Conservation (phyloP, 2,888 invertebrate species). For the Eurytoma adleriae region DNA sequence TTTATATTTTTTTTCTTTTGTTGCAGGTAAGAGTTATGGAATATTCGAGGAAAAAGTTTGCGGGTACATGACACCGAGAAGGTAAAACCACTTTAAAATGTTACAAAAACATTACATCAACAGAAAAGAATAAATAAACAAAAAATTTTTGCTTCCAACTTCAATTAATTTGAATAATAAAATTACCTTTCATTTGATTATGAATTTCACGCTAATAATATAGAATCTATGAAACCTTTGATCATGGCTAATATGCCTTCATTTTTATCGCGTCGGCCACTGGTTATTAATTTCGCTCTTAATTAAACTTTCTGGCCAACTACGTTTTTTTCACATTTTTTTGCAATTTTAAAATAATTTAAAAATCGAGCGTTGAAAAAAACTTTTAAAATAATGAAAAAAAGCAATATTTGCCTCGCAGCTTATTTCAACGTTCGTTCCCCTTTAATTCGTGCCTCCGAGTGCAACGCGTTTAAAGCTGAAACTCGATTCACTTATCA, state of each 20-base stretch:
- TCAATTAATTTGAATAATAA: conserved; percentile 35
- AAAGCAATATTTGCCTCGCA: too few relatives aligned
- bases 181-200: conserved; percentile 33
- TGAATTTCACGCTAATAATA: conserved; percentile 30
- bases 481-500: too few relatives aligned
- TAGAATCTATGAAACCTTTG: conserved; percentile 31
- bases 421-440: too few relatives aligned
- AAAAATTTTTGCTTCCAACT: conserved; percentile 4
- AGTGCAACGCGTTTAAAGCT: too few relatives aligned
- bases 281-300: conserved; percentile 21
- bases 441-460: too few relatives aligned
- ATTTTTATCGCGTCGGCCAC: conserved; percentile 10
- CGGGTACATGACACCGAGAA: conserved; percentile 2
- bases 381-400: too few relatives aligned
- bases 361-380: too few relatives aligned
- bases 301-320: background rate
- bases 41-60: background rate
- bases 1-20: conserved; percentile 17
- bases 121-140: conserved; percentile 11
- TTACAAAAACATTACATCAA: conserved; percentile 7
- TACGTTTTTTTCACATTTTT: background rate
- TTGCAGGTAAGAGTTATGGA: conserved; percentile 40
- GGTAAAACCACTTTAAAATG: conserved; percentile 9
- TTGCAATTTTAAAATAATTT: background rate
- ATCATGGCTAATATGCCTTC: conserved; percentile 26